A percentile compares a stretch with the other conserved stretches of the same genome.
phyloP scores from a whole-genome alignment of 2,888 invertebrate species.

The Folsomia manolachei region DNA sequence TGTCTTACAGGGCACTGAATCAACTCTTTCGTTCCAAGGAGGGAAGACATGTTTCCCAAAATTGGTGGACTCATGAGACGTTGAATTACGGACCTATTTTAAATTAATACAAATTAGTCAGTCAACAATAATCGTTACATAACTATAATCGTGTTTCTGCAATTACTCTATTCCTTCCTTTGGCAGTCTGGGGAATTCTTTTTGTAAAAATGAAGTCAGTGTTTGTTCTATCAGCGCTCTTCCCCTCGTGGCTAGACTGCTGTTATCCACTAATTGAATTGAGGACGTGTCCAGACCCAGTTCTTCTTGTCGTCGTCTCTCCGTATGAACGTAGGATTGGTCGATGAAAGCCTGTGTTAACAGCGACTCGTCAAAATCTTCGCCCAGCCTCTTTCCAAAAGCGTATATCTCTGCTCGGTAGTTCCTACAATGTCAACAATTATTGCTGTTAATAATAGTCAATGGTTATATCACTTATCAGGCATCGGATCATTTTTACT shows the following conservation, averaged over 20 bases:
- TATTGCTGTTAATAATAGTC: not conserved
- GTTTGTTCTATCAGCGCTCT: slow-evolving; percentile 65
- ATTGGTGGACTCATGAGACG: slow-evolving; percentile 66
- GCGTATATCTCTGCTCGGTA: slow-evolving; percentile 81
- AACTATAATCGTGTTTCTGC: not conserved
- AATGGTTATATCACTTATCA: slow-evolving; percentile 10
- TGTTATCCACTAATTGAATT: slow-evolving; percentile 65
- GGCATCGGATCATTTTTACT: too few species aligned
- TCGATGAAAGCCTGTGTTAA: slow-evolving; percentile 76
- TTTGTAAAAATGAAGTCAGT: slow-evolving; percentile 67
- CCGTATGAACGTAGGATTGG: slow-evolving; percentile 70
- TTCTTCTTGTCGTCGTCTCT: slow-evolving; percentile 66
- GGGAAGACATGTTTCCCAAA: slow-evolving; percentile 68
- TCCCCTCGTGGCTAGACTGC: slow-evolving; percentile 67
- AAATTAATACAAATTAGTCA: not conserved
- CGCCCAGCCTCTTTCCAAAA: slow-evolving; percentile 79
- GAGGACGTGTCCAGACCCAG: slow-evolving; percentile 64
- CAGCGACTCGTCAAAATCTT: slow-evolving; percentile 70
- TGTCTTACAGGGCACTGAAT: slow-evolving; percentile 70
- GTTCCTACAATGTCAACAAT: slow-evolving; percentile 71
- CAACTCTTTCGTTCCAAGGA: slow-evolving; percentile 80
- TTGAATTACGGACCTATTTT: slow-evolving; percentile 60
- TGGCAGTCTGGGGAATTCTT: slow-evolving; percentile 70
- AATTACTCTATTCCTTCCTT: slow-evolving; percentile 66
- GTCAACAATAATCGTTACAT: not conserved